Conservation (phyloP, 1,140 invertebrate species). For the Formica exsecta region DNA sequence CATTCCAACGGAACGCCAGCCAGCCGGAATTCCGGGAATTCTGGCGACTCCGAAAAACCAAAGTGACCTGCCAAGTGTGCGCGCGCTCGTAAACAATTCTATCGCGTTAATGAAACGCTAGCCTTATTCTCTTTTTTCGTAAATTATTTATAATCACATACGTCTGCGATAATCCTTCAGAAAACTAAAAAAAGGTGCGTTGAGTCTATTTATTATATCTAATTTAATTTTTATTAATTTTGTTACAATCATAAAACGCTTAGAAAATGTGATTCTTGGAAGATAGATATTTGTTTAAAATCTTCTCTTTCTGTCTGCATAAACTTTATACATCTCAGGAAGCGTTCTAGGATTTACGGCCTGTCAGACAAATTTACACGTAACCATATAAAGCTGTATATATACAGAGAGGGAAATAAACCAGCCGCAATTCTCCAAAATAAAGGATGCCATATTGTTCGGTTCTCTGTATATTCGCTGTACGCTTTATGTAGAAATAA, state of each 20-base stretch:
- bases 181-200: neutral
- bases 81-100: slow-evolving; percentile 26
- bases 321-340: neutral
- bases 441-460: neutral
- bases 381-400: neutral
- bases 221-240: neutral
- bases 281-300: neutral
- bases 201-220: neutral
- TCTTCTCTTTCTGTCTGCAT: neutral
- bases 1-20: slow-evolving; percentile 64
- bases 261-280: neutral
- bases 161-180: neutral
- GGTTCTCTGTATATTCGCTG: neutral
- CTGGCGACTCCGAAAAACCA: neutral
- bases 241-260: neutral
- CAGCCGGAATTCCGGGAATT: slow-evolving; percentile 67
- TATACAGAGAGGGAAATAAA: neutral
- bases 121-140: neutral
- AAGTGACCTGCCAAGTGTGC: neutral
- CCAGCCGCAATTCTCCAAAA: neutral
- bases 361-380: neutral
- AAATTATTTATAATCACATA: neutral
- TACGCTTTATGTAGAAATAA: neutral
- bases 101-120: neutral
- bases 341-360: neutral